Evolutionary conservation across 2,797 vertebrate genomes (phyloP).

Genomic region (Apodemus agrarius): DNA sequence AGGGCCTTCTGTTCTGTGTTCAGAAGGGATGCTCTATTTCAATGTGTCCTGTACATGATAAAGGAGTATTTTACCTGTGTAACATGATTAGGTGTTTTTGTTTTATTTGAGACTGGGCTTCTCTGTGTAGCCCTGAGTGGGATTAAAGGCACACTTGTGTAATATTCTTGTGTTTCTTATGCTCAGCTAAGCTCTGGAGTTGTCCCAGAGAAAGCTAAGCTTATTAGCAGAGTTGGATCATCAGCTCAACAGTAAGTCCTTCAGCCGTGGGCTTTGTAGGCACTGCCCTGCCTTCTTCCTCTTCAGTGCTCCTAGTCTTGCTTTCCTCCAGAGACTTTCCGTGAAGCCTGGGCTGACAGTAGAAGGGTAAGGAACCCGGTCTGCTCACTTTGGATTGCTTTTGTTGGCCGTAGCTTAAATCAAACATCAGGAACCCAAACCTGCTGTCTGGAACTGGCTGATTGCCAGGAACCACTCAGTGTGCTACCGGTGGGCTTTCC

Average conservation of each 20-base stretch:
- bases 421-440: not conserved
- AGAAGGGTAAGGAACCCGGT: not conserved
- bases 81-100: not conserved
- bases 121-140: not conserved
- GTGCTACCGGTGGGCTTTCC: not conserved
- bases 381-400: not conserved
- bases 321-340: not conserved
- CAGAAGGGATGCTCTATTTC: not conserved
- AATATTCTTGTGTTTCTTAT: slow-evolving; percentile 13
- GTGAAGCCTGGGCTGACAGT: not conserved
- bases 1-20: not conserved
- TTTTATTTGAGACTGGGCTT: not conserved
- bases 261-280: not conserved
- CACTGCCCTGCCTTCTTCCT: not conserved
- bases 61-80: slow-evolving; percentile 60
- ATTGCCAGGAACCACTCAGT: not conserved
- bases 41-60: slow-evolving; percentile 60
- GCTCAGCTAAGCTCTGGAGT: not conserved
- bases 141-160: not conserved
- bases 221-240: not conserved
- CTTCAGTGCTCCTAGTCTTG: not conserved
- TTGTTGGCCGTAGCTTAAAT: not conserved
- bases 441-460: not conserved
- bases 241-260: not conserved
- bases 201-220: not conserved